Percentiles rank a stretch among this genome's conserved stretches.
phyloP scores from a whole-genome alignment of 2,797 vertebrate species.

The Alauda arvensis region DNA sequence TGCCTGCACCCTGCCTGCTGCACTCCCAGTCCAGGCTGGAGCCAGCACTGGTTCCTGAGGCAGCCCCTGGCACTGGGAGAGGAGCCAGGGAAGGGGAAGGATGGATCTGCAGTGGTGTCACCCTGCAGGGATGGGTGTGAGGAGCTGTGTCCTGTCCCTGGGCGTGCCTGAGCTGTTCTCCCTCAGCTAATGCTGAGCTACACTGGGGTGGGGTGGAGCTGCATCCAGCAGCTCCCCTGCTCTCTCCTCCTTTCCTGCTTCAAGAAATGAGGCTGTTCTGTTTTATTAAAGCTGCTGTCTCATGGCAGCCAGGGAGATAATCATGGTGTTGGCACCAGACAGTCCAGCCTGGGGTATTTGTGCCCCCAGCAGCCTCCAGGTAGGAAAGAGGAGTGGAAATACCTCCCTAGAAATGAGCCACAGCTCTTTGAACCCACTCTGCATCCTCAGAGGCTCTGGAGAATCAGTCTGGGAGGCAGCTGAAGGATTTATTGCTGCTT shows the following conservation, averaged over 20 bases:
- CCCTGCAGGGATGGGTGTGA: too few relatives aligned
- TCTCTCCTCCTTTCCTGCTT: background rate
- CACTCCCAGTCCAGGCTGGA: background rate
- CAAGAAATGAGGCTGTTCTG: background rate
- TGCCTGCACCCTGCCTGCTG: background rate
- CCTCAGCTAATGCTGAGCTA: background rate
- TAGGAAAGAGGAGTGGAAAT: background rate
- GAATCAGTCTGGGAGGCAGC: background rate
- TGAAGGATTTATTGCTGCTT: background rate
- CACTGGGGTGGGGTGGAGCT: background rate
- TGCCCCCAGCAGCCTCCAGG: background rate
- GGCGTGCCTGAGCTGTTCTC: background rate
- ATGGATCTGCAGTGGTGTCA: fast-evolving
- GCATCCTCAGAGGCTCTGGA: background rate
- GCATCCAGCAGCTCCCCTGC: background rate
- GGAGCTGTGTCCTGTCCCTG: background rate
- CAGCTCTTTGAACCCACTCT: background rate
- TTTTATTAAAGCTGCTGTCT: background rate
- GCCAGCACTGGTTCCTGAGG: background rate
- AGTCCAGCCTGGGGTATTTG: background rate
- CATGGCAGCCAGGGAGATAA: background rate
- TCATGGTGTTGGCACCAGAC: background rate
- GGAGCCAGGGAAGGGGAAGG: background rate
- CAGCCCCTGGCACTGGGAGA: background rate
- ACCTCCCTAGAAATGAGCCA: background rate